phyloP scores from a whole-genome alignment of 2,113 vertebrate genomes.

The Hypocryptadius cinnamomeus region DNA sequence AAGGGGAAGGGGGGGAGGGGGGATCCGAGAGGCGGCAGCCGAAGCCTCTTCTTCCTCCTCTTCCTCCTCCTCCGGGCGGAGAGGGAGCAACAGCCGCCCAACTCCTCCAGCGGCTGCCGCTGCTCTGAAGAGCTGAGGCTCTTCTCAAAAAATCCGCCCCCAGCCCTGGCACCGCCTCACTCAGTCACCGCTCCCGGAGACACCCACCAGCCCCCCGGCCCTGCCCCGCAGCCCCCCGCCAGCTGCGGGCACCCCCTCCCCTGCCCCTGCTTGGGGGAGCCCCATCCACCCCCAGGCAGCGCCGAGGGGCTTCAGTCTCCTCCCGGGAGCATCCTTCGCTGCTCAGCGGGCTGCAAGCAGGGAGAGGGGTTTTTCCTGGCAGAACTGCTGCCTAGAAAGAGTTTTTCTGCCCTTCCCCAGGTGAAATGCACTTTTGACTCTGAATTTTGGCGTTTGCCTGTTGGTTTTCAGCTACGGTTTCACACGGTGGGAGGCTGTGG shows the following conservation, averaged over 20 bases:
- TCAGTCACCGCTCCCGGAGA: conserved; percentile 43
- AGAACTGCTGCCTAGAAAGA: neutral
- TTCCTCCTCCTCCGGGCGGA: conserved; percentile 64
- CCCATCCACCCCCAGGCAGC: neutral
- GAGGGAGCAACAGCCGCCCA: conserved; percentile 62
- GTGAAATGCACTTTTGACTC: neutral
- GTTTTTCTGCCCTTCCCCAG: neutral
- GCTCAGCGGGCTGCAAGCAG: neutral
- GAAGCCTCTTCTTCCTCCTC: conserved; percentile 29
- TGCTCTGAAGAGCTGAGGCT: conserved; percentile 34
- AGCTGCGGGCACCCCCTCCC: neutral
- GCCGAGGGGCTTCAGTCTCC: neutral
- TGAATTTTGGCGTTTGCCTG: neutral
- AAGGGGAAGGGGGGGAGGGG: conserved; percentile 49
- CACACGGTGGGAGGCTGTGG: neutral
- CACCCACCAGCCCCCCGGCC: conserved; percentile 2
- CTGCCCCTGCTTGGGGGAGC: neutral
- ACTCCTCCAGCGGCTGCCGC: conserved; percentile 51
- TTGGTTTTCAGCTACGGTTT: neutral
- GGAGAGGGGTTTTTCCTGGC: neutral
- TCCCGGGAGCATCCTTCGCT: neutral
- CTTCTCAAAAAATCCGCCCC: conserved; percentile 36
- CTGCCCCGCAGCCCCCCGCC: neutral
- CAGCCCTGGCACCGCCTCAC: conserved; percentile 45
- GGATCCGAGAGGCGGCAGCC: conserved; percentile 68